Conservation (phyloP, 2,113 vertebrate species). For the Vulpes vulpes region DNA sequence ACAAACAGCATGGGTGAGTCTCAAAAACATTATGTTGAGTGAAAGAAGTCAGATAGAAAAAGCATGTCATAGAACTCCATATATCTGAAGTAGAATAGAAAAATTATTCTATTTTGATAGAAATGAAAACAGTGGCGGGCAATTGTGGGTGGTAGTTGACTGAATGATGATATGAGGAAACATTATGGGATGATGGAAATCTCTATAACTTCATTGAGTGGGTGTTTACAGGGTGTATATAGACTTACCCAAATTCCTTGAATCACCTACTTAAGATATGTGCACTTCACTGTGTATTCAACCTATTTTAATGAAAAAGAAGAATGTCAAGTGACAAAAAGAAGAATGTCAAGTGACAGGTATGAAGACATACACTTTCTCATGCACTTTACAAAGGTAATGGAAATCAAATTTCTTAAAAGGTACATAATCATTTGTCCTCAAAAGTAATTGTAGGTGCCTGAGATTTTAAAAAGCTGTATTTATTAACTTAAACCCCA, state of each 20-base stretch:
- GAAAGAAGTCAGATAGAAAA: neutral
- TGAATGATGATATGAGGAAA: neutral
- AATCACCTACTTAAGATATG: neutral
- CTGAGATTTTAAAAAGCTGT: neutral
- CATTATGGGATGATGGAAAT: neutral
- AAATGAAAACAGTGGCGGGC: neutral
- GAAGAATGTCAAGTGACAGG: neutral
- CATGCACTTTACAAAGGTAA: neutral
- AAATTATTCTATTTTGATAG: neutral
- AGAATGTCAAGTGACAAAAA: neutral
- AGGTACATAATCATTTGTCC: neutral
- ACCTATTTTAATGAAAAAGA: neutral
- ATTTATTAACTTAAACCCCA: neutral
- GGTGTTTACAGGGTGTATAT: rapidly evolving
- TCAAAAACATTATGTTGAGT: neutral
- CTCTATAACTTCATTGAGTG: neutral
- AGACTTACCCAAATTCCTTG: neutral
- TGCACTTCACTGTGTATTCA: neutral
- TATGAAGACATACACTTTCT: neutral
- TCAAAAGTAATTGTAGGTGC: neutral
- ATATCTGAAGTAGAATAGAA: neutral
- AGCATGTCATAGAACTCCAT: neutral
- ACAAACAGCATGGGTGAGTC: neutral
- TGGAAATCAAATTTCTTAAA: neutral
- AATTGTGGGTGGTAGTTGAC: neutral